Evolutionary conservation across 2,888 invertebrate genomes (phyloP).

Genomic region (Carcina quercana): DNA sequence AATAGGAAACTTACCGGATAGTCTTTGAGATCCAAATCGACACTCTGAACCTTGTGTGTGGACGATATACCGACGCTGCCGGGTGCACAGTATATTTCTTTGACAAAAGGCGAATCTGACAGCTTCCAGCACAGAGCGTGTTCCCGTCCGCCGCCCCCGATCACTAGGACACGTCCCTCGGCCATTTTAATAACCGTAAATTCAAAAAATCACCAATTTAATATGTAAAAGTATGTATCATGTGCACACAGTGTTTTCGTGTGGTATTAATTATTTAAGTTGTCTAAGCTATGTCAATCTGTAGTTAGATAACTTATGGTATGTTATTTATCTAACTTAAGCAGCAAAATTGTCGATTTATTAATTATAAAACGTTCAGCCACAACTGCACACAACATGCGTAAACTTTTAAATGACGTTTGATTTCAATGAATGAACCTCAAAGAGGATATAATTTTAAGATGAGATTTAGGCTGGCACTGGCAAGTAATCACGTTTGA

Average conservation of each 20-base stretch:
- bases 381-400: constrained; percentile 35
- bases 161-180: constrained; percentile 79
- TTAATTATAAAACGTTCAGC: too few species aligned
- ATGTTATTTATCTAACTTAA: too few species aligned
- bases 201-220: neutral
- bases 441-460: too few species aligned
- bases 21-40: constrained; percentile 79
- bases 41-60: constrained; percentile 79
- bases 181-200: constrained; percentile 31
- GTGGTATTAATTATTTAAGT: too few species aligned
- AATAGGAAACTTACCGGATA: constrained; percentile 75
- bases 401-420: constrained; percentile 48
- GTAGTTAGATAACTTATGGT: too few species aligned
- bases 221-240: neutral
- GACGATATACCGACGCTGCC: constrained; percentile 90
- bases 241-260: neutral
- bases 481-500: too few species aligned
- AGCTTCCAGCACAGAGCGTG: constrained; percentile 97
- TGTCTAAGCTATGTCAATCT: too few species aligned
- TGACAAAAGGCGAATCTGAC: constrained; percentile 82
- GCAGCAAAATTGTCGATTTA: too few species aligned
- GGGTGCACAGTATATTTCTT: constrained; percentile 86
- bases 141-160: constrained; percentile 96
- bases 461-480: too few species aligned
- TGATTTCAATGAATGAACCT: neutral